Evolutionary conservation across 2,113 vertebrate species (phyloP).

Genomic region (Chroicocephalus ridibundus): DNA sequence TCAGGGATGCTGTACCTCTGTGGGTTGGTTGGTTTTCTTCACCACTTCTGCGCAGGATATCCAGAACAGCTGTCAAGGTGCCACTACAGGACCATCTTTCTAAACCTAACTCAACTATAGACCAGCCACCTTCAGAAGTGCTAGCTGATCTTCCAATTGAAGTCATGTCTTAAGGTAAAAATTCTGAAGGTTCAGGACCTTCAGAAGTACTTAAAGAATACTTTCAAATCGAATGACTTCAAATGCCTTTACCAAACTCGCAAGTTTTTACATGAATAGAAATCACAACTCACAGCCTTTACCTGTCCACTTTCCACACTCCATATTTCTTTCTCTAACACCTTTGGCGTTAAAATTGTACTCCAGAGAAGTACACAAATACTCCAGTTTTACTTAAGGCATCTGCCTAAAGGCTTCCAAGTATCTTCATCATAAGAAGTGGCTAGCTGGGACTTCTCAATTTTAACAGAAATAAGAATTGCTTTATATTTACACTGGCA

Average conservation of each 20-base stretch:
- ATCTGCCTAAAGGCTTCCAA: neutral
- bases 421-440: neutral
- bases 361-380: neutral
- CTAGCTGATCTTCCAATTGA: neutral
- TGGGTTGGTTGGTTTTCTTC: accelerated
- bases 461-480: neutral
- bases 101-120: neutral
- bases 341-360: neutral
- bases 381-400: neutral
- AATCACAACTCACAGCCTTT: neutral
- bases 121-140: neutral
- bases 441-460: neutral
- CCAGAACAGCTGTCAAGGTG: neutral
- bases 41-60: neutral
- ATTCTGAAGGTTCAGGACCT: neutral
- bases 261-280: neutral
- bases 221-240: neutral
- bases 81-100: neutral
- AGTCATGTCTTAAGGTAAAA: neutral
- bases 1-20: neutral
- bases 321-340: neutral
- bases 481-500: neutral
- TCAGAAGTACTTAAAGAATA: neutral
- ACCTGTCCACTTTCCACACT: neutral
- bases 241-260: neutral